These are phyloP conservation scores for Caenorhabditis sp. DNA, from an alignment of 2,888 invertebrate species.

Conservation along the genomic window DNA sequence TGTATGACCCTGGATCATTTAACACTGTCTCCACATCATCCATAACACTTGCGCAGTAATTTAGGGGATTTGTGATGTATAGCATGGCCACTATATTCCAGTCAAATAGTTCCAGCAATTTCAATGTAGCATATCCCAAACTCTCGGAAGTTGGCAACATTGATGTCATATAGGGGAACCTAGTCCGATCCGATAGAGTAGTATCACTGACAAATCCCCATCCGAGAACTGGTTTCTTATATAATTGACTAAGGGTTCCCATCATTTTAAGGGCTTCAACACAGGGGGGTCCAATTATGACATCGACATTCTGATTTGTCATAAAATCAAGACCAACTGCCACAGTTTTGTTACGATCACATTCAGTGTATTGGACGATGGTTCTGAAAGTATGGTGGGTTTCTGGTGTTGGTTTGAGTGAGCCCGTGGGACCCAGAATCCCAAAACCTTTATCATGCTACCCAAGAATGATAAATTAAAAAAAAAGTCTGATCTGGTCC, in stretches of 20 bases:
- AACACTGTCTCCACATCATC: constrained; percentile 31
- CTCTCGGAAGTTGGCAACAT: constrained; percentile 19
- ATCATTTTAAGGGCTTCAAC: constrained; percentile 30
- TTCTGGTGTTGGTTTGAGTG: too few species aligned
- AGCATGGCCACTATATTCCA: constrained; percentile 36
- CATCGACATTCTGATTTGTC: constrained; percentile 47
- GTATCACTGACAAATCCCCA: constrained; percentile 43
- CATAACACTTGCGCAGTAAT: constrained; percentile 34
- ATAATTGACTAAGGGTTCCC: constrained; percentile 29
- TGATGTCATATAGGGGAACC: constrained; percentile 36
- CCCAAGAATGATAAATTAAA: too few species aligned
- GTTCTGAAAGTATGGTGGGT: constrained; percentile 15
- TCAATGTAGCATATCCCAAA: constrained; percentile 27
- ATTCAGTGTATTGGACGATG: constrained; percentile 42
- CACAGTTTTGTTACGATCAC: constrained; percentile 28
- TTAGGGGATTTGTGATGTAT: constrained; percentile 18
- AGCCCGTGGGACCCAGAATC: too few species aligned
- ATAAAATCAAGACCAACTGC: constrained; percentile 47
- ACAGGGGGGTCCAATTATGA: constrained; percentile 59
- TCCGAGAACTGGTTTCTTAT: constrained; percentile 32
- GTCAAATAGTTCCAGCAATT: constrained; percentile 27
- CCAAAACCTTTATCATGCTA: too few species aligned
- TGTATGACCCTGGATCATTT: constrained; percentile 7
- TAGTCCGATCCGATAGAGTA: constrained; percentile 18
- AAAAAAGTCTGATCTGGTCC: too few species aligned